These are phyloP conservation scores for Gnathonemus echidnorhynchus DNA, from an alignment of 2,113 vertebrate species.

Conservation along the genomic window DNA sequence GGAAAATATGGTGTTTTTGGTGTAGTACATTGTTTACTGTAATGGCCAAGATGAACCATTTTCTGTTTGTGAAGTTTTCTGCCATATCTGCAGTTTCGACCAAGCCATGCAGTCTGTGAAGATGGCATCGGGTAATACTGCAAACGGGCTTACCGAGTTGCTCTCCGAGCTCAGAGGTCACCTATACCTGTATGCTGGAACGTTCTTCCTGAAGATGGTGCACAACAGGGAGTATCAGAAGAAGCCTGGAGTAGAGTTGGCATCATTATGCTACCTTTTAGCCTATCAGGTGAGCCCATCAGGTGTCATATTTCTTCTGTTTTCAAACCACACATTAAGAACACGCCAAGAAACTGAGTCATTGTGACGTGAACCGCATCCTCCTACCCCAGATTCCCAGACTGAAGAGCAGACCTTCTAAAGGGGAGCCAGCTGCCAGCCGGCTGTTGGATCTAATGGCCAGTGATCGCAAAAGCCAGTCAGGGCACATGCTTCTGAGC, in stretches of 20 bases:
- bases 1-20: neutral
- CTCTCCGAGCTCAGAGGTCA: slow-evolving; percentile 84
- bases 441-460: slow-evolving; percentile 74
- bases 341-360: neutral
- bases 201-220: slow-evolving; percentile 82
- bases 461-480: slow-evolving; percentile 86
- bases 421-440: slow-evolving; percentile 65
- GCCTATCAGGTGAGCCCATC: slow-evolving; percentile 76
- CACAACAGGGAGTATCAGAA: slow-evolving; percentile 71
- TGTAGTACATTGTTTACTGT: neutral
- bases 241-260: slow-evolving; percentile 72
- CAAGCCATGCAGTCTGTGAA: slow-evolving; percentile 70
- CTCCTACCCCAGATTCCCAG: slow-evolving; percentile 67
- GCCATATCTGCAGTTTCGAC: slow-evolving; percentile 72
- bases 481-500: slow-evolving; percentile 88
- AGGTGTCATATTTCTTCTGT: neutral
- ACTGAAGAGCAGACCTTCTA: slow-evolving; percentile 79
- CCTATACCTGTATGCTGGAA: slow-evolving; percentile 82
- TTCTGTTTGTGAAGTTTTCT: neutral
- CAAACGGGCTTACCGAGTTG: slow-evolving; percentile 70
- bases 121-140: slow-evolving; percentile 43
- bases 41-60: neutral
- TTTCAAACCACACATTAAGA: neutral
- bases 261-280: slow-evolving; percentile 79
- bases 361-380: neutral